Evolutionary conservation across 2,113 vertebrate species (phyloP), one percentile per base, ranked within the genome.

Genomic region (Uria aalge): DNA sequence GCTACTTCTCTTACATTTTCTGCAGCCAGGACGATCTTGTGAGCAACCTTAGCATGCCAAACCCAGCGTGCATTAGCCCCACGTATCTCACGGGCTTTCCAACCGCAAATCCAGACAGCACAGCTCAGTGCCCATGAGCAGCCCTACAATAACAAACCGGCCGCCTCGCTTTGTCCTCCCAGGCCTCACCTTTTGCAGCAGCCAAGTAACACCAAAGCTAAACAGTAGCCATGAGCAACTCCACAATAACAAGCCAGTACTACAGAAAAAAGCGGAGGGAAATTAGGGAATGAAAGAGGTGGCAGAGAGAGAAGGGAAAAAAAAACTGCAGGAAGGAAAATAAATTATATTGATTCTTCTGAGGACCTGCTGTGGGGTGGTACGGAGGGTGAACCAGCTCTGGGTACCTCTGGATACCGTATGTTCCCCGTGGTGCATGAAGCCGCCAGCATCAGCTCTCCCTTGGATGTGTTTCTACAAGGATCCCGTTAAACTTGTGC

Each of bases 111-210:
- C 69, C 94, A 86, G 83, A 50, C 72, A 89, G 91, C 91, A 92
- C 91, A 95, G 90, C 96, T 82, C 81, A 73, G 66, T 91, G 92
- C 87, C 91, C 86, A 73, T 17, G 55, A 93, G 77, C 77, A 90
- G 6, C 71, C 90, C 87, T 19, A 4, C 81, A 69, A 80, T 8
- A 95, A 92, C 81, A 92, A 92, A 72, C 17, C 9, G 0, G 38
- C 29, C 5, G n/a, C 86, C 84, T 91, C 5, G 6, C 74, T 87
- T 50, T 26, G 77, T 64, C 87, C 81, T 87, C 80, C 60, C 87
- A 30, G 84, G 24, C 57, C 66, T 91, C 87, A 90, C 96, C 94
- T 94, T 77, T 47, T 4, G 6, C 81, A 57, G 81, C 64, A 79
- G 80, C 87, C 87, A 82, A 64, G 57, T 32, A 59, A 22, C 82